Percentiles rank a stretch among this genome's conserved stretches.
phyloP scores from a whole-genome alignment of 2,113 vertebrate species.

The Psilopogon haemacephalus region DNA sequence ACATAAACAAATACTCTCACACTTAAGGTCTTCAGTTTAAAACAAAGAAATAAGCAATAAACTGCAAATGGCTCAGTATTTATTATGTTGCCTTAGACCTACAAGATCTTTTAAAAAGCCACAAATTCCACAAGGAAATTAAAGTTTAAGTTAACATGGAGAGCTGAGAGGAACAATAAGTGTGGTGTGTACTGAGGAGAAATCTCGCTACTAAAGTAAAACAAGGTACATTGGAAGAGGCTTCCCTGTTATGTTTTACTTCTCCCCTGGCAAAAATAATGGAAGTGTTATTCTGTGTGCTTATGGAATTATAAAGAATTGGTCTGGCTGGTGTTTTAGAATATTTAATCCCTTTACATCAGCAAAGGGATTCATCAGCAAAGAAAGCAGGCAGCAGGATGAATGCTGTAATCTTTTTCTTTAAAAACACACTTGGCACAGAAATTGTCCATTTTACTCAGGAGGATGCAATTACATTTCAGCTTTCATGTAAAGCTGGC shows the following conservation, averaged over 20 bases:
- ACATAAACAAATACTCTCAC: not conserved
- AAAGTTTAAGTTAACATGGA: not conserved
- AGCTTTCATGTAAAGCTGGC: conserved; percentile 55
- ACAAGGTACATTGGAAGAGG: not conserved
- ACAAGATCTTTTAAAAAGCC: not conserved
- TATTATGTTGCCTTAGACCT: not conserved
- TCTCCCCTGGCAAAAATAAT: not conserved
- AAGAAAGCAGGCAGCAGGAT: not conserved
- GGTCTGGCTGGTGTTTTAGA: not conserved
- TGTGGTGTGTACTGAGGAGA: not conserved
- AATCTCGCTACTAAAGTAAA: not conserved
- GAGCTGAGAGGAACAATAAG: not conserved
- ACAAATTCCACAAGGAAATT: not conserved
- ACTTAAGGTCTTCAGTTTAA: not conserved
- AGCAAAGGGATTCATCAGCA: not conserved
- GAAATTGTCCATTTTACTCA: conserved; percentile 55
- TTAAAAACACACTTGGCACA: conserved; percentile 35
- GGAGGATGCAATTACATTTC: conserved; percentile 49
- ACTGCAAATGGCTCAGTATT: not conserved
- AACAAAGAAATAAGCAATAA: not conserved
- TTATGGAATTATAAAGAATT: conserved; percentile 12
- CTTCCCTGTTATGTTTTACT: not conserved
- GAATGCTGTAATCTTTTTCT: conserved; percentile 40
- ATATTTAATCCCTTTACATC: conserved; percentile 37
- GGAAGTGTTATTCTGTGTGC: not conserved